Evolutionary conservation across 1,140 invertebrate genomes (phyloP), one percentile per base, ranked within the genome.

Genomic region (Zaprionus lachaisei): DNA sequence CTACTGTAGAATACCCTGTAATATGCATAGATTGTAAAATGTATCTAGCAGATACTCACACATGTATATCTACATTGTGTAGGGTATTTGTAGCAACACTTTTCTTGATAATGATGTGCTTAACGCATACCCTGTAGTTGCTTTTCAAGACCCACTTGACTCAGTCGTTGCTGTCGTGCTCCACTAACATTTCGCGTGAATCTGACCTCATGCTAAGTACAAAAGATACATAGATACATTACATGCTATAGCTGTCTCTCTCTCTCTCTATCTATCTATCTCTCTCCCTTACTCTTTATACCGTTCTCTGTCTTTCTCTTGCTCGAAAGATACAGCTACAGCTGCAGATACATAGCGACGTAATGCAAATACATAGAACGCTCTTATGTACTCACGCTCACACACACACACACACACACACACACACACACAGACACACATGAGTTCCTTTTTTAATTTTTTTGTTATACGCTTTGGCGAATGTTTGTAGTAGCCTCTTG

Each of bases 401-500:
- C 15, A 72, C 28, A 72, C 38, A 57, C 20, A 49, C 15, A 38
- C 24, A 54, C 31, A 14, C 9, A 38, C 11, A 31, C 28, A 15
- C 22, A 64, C 20, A 64, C 24, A 54, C n/a, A n/a, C 31, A 12
- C 15, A 38, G 1, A 31, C 44, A 22, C 22, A 64, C 20, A 64
- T 38, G 24, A 3, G n/a, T 17, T 17, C 14, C 14, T 47, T 61
- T 61, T 73, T 73, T 68, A 55, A 54, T 73, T 68, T 73, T 72
- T 65, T 47, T 51, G n/a, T 65, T 72, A 24, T 64, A 22, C 38
- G 54, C 69, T 64, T 71, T 63, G 54, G 28, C 55, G 34, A 64
- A 55, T 73, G 44, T 24, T 66, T 72, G 62, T 67, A 67, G 64
- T 73, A 67, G 63, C 55, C 72, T 37, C 72, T 74, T 74, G 65